phyloP scores from a whole-genome alignment of 2,888 invertebrate genomes.

The Tipula vernalis region DNA sequence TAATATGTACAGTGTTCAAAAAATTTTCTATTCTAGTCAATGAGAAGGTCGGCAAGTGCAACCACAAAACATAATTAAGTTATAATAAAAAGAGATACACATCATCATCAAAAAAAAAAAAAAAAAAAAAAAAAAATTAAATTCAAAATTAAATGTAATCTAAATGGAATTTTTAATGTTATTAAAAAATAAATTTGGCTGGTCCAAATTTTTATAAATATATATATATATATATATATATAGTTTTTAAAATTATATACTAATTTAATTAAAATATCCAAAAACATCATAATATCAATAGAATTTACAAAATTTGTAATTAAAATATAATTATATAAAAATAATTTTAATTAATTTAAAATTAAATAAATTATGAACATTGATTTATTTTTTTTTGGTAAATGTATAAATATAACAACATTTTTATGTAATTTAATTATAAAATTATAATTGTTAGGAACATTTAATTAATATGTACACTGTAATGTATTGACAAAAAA shows the following conservation, averaged over 20 bases:
- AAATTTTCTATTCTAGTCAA: neutral
- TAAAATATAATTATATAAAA: neutral
- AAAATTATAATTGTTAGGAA: neutral
- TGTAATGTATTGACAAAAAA: neutral
- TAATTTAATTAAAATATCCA: neutral
- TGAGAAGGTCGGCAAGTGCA: neutral
- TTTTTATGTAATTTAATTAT: neutral
- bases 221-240: neutral
- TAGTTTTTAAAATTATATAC: neutral
- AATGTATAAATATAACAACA: neutral
- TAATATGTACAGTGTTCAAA: neutral
- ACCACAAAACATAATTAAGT: neutral
- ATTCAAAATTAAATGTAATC: neutral
- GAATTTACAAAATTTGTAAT: neutral
- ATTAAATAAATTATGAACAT: neutral
- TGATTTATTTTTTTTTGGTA: neutral
- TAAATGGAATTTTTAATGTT: constrained; percentile 4
- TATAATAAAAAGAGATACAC: neutral
- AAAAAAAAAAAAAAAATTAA: neutral
- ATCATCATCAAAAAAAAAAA: neutral
- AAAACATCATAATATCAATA: neutral
- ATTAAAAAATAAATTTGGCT: neutral
- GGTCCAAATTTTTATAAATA: neutral
- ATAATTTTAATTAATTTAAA: neutral
- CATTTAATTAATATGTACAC: neutral